Base-by-base conservation (phyloP, 2,888 invertebrate species). In the Troides oblongomaculatus region DNA sequence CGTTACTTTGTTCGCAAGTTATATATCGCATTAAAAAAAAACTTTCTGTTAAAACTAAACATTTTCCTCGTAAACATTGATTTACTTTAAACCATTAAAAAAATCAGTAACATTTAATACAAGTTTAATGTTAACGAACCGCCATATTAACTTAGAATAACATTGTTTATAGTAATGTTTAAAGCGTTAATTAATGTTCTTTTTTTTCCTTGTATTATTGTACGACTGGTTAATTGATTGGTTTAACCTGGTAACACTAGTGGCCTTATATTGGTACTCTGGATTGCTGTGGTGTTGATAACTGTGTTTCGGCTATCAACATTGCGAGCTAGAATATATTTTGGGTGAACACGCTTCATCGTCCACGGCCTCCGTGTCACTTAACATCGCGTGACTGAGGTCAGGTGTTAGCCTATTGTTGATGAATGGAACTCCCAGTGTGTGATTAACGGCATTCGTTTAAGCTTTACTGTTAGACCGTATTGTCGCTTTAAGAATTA, bases 401-500 rank as follows among this genome's bases (percentile, higher is more conserved):
- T 46, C 46, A 46, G 2, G 46, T 12, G 46, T 46, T 46, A 46
- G 46, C 46, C 46, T 1, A 46, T 46, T 46, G 46, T 46, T 46
- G 46, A 46, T 80, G 80, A 74, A 78, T 75, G 73, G 87, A 87
- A 86, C 87, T 87, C 89, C 90, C 91, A 91, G 90, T 91, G 89
- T 85, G 83, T 85, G 79, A 82, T 67, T 87, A 84, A 85, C 84
- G 83, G 84, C 83, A 84, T 88, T 89, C 86, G 87, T 87, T 90
- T 90, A 89, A 88, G 89, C 89, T 90, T 89, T 90, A 91, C 85
- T 87, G 84, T 87, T 90, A 89, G 89, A 90, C 46, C 87, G 85
- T 87, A 80, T 86, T 88, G 87, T 92, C 90, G 90, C 90, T 91
- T 89, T 92, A 92, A 92, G 92, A 90, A 91, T 90, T 92, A 92